phyloP scores from a whole-genome alignment of 2,888 invertebrate genomes.

The Hipparchia semele region DNA sequence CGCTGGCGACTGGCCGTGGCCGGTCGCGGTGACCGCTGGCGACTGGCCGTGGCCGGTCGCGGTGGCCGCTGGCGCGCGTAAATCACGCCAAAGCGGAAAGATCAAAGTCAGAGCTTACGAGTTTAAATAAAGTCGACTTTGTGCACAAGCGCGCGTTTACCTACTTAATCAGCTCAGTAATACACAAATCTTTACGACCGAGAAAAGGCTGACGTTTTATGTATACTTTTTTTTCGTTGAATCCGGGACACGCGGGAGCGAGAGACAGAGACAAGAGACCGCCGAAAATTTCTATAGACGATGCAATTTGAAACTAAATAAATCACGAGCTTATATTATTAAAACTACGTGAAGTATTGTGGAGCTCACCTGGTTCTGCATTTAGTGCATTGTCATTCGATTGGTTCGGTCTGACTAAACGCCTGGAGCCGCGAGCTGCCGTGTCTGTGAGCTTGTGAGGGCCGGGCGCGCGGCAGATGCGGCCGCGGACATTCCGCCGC shows the following conservation, averaged over 20 bases:
- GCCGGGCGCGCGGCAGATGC: no score
- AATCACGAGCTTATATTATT: no score
- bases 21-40: neutral
- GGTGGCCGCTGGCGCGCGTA: neutral
- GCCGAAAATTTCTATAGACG: neutral
- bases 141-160: neutral
- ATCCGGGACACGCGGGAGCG: no score
- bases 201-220: no score
- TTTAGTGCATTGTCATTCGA: no score
- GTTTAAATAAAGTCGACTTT: neutral
- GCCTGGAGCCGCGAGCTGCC: neutral
- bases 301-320: no score
- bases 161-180: neutral
- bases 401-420: no score
- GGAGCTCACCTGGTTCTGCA: no score
- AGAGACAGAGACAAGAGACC: neutral
- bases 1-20: neutral
- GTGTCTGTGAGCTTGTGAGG: neutral
- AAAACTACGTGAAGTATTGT: no score
- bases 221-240: no score
- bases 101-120: neutral
- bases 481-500: slow-evolving; percentile 7
- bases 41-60: neutral
- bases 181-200: neutral
- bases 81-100: neutral